Evolutionary conservation across 2,113 vertebrate genomes (phyloP).

Genomic region (Nettapus auritus): DNA sequence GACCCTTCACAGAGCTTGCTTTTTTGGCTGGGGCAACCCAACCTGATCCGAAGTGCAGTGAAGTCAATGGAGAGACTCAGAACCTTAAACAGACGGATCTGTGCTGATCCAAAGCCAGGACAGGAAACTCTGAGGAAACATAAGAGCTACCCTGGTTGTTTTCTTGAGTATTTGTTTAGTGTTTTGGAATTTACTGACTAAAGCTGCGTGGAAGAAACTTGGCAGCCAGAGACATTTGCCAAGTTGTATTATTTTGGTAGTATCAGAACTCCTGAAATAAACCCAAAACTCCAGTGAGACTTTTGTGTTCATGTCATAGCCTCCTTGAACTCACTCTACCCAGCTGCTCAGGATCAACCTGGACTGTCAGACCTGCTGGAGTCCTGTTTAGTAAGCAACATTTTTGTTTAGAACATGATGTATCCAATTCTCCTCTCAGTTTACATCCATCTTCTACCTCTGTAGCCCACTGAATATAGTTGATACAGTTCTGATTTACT

Average conservation of each 20-base stretch:
- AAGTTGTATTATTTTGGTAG: conserved; percentile 59
- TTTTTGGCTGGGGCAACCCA: neutral
- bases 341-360: neutral
- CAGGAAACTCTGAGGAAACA: conserved; percentile 68
- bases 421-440: neutral
- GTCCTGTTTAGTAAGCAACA: neutral
- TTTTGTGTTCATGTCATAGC: neutral
- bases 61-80: conserved; percentile 12
- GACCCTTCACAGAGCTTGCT: neutral
- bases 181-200: conserved; percentile 61
- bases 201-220: conserved; percentile 38
- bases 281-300: neutral
- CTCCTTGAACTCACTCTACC: neutral
- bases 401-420: neutral
- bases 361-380: neutral
- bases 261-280: conserved; percentile 63
- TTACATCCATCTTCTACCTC: neutral
- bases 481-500: neutral
- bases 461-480: neutral
- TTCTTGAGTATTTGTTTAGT: conserved; percentile 60
- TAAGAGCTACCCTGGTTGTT: conserved; percentile 56
- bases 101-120: neutral
- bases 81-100: neutral
- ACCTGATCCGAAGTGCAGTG: neutral
- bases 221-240: conserved; percentile 25